Evolutionary conservation across 2,113 vertebrate genomes (phyloP).

Genomic region (Sinocyclocheilus rhinocerous): DNA sequence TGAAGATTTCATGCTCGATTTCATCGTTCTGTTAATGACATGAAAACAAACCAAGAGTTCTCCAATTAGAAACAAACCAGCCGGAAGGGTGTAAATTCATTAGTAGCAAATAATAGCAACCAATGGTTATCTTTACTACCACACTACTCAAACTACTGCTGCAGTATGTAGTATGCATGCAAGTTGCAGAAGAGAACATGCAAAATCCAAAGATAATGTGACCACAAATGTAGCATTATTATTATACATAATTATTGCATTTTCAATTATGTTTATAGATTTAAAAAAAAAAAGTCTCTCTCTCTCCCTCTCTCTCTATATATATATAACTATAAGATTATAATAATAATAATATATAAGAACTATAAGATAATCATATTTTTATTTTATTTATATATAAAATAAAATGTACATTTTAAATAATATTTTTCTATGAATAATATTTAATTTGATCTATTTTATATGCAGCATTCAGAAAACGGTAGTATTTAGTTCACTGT

Average conservation of each 20-base stretch:
- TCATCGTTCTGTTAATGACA: conserved; percentile 89
- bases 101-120: no score
- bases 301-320: no score
- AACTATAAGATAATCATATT: no score
- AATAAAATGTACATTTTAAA: no score
- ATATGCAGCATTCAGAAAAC: neutral
- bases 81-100: neutral
- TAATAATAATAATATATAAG: no score
- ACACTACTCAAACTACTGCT: neutral
- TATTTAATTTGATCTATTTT: neutral
- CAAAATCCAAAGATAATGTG: neutral
- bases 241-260: neutral
- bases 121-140: no score
- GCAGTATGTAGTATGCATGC: neutral
- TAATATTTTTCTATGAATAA: no score
- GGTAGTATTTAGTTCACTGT: neutral
- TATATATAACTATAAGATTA: no score
- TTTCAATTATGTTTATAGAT: no score
- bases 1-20: conserved; percentile 90
- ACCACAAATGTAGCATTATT: neutral
- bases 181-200: neutral
- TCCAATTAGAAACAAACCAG: neutral
- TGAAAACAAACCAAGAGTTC: neutral
- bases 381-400: no score
- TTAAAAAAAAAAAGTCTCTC: no score